Percentiles rank a stretch among this genome's conserved stretches.
These are phyloP conservation scores for Petrocephalus zakoni DNA, from an alignment of 2,113 vertebrate genomes.

Conservation along the genomic window DNA sequence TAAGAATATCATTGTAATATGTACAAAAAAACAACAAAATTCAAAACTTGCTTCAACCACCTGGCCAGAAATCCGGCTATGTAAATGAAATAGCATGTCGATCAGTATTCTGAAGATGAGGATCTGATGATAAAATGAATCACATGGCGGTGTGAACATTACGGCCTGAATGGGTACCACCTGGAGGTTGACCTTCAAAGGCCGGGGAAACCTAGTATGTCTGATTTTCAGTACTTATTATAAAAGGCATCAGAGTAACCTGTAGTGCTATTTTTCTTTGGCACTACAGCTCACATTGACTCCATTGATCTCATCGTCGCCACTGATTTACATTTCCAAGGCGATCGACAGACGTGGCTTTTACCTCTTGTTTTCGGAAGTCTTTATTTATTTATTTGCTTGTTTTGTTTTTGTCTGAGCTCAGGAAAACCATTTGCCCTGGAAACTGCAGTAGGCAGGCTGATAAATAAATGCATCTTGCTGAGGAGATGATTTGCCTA, in stretches of 20 bases:
- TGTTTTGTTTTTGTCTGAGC: conserved; percentile 33
- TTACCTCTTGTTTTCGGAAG: not conserved
- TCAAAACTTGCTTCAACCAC: not conserved
- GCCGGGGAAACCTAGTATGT: not conserved
- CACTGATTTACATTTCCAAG: conserved; percentile 27
- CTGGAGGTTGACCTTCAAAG: not conserved
- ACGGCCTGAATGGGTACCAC: not conserved
- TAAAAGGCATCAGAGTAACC: not conserved
- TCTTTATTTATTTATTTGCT: conserved; percentile 25
- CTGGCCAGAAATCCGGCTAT: not conserved
- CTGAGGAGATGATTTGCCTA: conserved; percentile 47
- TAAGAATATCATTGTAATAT: not conserved
- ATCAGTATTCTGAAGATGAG: not conserved
- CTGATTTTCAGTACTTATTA: not conserved
- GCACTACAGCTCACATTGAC: conserved; percentile 29
- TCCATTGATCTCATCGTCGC: conserved; percentile 41
- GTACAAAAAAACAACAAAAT: not conserved
- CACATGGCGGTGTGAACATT: not conserved
- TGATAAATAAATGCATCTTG: conserved; percentile 52
- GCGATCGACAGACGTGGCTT: conserved; percentile 2
- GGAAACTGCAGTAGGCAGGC: conserved; percentile 45
- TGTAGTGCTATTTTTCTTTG: conserved; percentile 15
- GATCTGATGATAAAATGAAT: not conserved
- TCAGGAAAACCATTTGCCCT: conserved; percentile 41
- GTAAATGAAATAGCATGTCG: not conserved